These are phyloP conservation scores for Orientallactaga sibirica DNA, from an alignment of 2,797 vertebrate genomes.

Conservation along the genomic window DNA sequence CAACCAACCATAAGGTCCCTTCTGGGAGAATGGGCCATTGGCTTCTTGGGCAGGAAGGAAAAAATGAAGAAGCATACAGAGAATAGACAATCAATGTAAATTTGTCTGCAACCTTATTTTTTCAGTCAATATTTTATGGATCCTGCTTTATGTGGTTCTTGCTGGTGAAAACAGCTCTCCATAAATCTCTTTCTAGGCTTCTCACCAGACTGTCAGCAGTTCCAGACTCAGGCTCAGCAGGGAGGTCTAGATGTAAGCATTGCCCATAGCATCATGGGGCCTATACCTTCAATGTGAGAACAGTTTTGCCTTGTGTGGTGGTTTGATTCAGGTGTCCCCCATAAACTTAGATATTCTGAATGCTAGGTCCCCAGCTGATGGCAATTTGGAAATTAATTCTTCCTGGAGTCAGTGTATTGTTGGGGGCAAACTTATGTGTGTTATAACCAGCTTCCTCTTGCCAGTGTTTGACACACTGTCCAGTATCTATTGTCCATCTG, in stretches of 20 bases:
- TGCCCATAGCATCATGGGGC: accelerated
- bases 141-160: conserved; percentile 10
- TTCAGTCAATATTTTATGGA: conserved; percentile 49
- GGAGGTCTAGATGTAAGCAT: background rate
- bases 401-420: too few species aligned
- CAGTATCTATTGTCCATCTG: too few species aligned
- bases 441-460: too few species aligned
- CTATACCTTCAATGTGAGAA: background rate
- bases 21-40: background rate
- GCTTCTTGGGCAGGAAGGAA: background rate
- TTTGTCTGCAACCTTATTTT: conserved; percentile 5
- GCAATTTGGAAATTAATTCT: too few species aligned
- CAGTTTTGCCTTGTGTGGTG: background rate
- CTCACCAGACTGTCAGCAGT: background rate
- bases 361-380: too few species aligned
- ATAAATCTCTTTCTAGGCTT: conserved; percentile 42
- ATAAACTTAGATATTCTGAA: too few species aligned
- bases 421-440: too few species aligned
- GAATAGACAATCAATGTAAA: background rate
- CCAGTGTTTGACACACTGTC: too few species aligned
- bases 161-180: conserved; percentile 2
- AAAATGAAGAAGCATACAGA: background rate
- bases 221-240: background rate
- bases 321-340: too few species aligned
- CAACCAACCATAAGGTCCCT: too few species aligned